Evolutionary conservation across 2,797 vertebrate species (phyloP), one percentile per base, ranked within the genome.

Genomic region (Rhincodon typus): DNA sequence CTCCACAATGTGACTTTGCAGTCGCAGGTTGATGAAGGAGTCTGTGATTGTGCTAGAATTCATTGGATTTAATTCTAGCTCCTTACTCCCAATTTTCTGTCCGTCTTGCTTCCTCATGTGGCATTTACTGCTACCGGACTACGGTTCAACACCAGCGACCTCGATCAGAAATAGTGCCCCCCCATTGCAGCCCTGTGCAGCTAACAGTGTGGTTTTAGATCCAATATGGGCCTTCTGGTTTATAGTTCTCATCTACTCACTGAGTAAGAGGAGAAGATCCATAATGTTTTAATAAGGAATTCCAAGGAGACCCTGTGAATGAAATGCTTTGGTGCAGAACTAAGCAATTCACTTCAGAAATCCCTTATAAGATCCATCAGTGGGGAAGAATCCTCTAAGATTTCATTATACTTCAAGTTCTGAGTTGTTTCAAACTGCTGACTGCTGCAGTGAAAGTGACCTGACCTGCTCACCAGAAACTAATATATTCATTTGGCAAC

Each of bases 401-500:
- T 91, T 38, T 91, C 66, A 69, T 50, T 69, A 19, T 13, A 42
- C n/a, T 69, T 8, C 6, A 53, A 91, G 90, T 67, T 42, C 42
- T 25, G 6, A 46, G 42, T 46, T 46, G 53, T 93, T 69, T 93
- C 90, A 93, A 91, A 93, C 62, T 69, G 90, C 62, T 93, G 90
- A 93, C 66, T 93, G 21, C n/a, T 93, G 34, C 66, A 69, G 90
- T 69, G 90, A 93, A 67, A 42, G 90, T 93, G 90, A 93, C 90
- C 90, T 69, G 90, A 67, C 90, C 90, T 42, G 90, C 90, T 69
- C 66, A 69, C 66, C 90, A 93, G 90, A 93, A 93, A 69, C 90
- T 93, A 93, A 93, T 69, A n/a, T 69, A 93, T 93, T 69, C 90
- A 69, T 69, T 69, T 42, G 90, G n/a, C 21, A n/a, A 13, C 10